phyloP scores from a whole-genome alignment of 2,113 vertebrate species.

The Alouatta palliata region DNA sequence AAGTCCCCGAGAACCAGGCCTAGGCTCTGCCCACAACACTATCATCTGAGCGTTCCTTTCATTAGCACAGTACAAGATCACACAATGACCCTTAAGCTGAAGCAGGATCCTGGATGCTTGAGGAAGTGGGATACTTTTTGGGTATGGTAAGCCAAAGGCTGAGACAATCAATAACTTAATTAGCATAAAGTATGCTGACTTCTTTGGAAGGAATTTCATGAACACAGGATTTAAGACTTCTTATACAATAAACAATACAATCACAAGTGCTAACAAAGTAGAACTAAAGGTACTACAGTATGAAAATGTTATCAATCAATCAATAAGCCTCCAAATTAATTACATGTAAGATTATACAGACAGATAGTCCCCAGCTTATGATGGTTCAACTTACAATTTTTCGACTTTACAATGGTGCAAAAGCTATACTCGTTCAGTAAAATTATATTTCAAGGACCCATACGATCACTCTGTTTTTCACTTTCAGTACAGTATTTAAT shows the following conservation, averaged over 20 bases:
- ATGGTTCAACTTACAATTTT: not conserved
- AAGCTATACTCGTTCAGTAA: not conserved
- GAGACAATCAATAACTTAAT: constrained; percentile 43
- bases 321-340: constrained; percentile 36
- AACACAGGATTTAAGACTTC: constrained; percentile 56
- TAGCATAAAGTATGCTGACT: constrained; percentile 57
- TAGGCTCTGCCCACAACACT: not conserved
- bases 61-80: constrained; percentile 23
- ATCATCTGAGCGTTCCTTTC: not conserved
- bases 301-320: constrained; percentile 48
- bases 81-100: constrained; percentile 6
- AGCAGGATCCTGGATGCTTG: constrained; percentile 10
- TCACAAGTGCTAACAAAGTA: constrained; percentile 41
- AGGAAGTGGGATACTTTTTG: constrained; percentile 4
- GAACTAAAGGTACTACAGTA: constrained; percentile 20
- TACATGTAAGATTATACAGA: not conserved
- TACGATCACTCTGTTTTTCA: not conserved
- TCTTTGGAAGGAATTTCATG: constrained; percentile 67
- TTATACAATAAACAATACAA: constrained; percentile 63
- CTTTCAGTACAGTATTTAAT: not conserved
- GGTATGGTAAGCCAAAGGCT: not conserved
- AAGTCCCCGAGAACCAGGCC: not conserved
- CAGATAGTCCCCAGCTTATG: not conserved
- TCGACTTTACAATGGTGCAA: not conserved
- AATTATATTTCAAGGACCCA: not conserved